Evolutionary conservation across 1,140 invertebrate genomes (phyloP).

Genomic region (Drosophila willistoni): DNA sequence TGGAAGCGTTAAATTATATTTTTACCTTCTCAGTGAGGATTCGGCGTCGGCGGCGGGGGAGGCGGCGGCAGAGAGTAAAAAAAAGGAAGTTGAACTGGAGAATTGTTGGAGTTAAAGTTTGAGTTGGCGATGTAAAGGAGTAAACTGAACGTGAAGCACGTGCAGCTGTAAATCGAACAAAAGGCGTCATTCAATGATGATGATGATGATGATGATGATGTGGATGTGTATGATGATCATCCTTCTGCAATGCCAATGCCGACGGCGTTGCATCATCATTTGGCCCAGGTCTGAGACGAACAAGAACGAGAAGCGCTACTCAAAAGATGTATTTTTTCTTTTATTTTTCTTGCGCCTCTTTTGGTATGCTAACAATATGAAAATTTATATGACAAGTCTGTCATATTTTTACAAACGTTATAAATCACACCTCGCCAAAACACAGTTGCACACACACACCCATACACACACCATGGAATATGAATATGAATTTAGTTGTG

Average conservation of each 20-base stretch:
- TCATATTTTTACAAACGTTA: conserved; percentile 82
- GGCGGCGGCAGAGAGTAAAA: too few species aligned
- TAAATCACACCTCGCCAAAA: conserved; percentile 66
- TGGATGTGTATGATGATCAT: conserved; percentile 1
- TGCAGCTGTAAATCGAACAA: conserved; percentile 23
- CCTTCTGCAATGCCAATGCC: conserved; percentile 8
- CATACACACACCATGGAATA: conserved; percentile 42
- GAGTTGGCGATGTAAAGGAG: background rate
- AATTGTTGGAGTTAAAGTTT: conserved; percentile 27
- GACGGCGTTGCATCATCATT: conserved; percentile 16
- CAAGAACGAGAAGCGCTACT: conserved; percentile 27
- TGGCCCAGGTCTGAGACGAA: conserved; percentile 16
- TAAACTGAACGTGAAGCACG: conserved; percentile 21
- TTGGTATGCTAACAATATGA: conserved; percentile 77
- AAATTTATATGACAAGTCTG: conserved; percentile 81
- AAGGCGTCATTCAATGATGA: conserved; percentile 8
- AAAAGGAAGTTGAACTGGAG: background rate
- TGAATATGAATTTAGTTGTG: conserved; percentile 20
- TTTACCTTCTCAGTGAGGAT: background rate
- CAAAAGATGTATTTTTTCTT: conserved; percentile 22
- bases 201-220: background rate
- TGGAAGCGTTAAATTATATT: conserved; percentile 9
- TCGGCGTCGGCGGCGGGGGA: too few species aligned
- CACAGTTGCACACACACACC: conserved; percentile 47
- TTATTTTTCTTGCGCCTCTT: conserved; percentile 22